A percentile compares a stretch with the other conserved stretches of the same genome.
These are phyloP conservation scores for Acanthosoma haemorrhoidale DNA, from an alignment of 2,888 invertebrate genomes.

Conservation along the genomic window DNA sequence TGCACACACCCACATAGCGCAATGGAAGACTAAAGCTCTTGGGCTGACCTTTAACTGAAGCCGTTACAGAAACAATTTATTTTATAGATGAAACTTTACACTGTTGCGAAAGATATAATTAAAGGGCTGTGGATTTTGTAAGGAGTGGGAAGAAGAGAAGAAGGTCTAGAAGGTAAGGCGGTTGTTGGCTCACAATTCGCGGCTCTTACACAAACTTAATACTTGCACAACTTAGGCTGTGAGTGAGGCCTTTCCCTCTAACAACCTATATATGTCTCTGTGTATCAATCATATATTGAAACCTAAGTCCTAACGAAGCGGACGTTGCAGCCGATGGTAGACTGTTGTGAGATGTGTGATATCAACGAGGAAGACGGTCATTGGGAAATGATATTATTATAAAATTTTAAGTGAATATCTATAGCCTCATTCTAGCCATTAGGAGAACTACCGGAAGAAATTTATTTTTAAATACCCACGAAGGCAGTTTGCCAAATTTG, in stretches of 20 bases:
- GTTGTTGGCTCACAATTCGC: constrained; percentile 24
- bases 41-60: constrained; percentile 9
- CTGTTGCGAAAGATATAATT: constrained; percentile 15
- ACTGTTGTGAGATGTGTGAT: no score
- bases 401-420: no score
- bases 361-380: no score
- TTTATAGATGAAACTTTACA: constrained; percentile 3
- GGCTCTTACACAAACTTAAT: constrained; percentile 28
- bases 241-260: constrained; percentile 4
- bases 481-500: neutral
- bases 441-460: no score
- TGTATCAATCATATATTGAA: neutral
- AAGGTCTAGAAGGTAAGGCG: constrained; percentile 19
- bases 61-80: neutral
- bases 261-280: constrained; percentile 16
- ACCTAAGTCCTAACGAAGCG: neutral
- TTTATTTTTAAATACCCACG: neutral
- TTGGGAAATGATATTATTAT: no score
- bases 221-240: constrained; percentile 16
- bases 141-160: constrained; percentile 22
- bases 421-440: no score
- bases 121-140: constrained; percentile 11
- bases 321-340: no score
- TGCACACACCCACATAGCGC: neutral
- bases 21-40: neutral